Evolutionary conservation across 2,888 invertebrate genomes (phyloP).

Genomic region (Ochlodes sylvanus): DNA sequence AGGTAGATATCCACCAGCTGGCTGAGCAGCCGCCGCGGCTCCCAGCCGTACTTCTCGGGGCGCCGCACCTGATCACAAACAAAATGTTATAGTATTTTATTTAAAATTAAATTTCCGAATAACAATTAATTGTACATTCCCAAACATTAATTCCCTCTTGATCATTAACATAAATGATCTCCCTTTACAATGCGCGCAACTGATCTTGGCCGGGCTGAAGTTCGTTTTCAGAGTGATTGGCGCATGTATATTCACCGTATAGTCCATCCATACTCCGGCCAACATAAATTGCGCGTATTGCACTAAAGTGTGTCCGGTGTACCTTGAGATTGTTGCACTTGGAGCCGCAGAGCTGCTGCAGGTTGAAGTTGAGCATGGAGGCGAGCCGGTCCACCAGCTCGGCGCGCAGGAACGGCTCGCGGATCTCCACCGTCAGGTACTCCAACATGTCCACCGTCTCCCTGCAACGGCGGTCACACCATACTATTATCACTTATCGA

Average conservation of each 20-base stretch:
- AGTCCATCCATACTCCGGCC: no score
- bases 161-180: no score
- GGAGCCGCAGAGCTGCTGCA: constrained; percentile 97
- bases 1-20: constrained; percentile 98
- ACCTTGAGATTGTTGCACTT: constrained; percentile 96
- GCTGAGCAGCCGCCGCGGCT: constrained; percentile 95
- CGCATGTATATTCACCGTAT: no score
- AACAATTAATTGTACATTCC: no score
- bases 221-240: no score
- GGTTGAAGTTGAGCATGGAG: constrained; percentile 99
- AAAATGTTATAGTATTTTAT: neutral
- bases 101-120: no score
- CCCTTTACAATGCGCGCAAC: no score
- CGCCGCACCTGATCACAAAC: constrained; percentile 88
- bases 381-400: constrained; percentile 97
- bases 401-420: constrained; percentile 96
- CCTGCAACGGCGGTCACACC: constrained; percentile 69
- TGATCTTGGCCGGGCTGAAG: no score
- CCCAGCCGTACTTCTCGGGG: constrained; percentile 98
- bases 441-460: constrained; percentile 99
- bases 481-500: no score
- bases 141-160: no score
- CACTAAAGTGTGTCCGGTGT: no score
- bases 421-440: constrained; percentile 97
- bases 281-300: no score